Evolutionary conservation across 2,113 vertebrate genomes (phyloP), one percentile per base, ranked within the genome.

Genomic region (Elgaria multicarinata): DNA sequence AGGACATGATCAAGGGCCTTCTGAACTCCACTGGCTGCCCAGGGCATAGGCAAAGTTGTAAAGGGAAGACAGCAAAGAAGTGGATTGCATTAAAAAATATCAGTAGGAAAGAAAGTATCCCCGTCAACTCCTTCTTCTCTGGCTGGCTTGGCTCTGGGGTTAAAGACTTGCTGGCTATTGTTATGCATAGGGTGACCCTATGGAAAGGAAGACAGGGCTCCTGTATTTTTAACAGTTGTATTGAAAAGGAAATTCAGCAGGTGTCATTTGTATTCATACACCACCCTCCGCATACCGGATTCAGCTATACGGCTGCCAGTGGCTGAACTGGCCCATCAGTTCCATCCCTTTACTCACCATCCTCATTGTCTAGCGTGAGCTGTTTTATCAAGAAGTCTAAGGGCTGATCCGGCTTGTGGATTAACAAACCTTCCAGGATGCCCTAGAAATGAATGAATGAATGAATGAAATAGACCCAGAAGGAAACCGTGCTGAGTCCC

Each of bases 381-480:
- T 98, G 95, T 2, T 88, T 33, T 42, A 99, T 98, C 96, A 99
- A 96, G 96, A 97, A 98, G 42, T 94, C 86, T 86, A 99, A 95
- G 0, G 98, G 98, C 62, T 99, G 98, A 3, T 96, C 90, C 0
- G 99, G 99, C 91, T 96, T 97, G 85, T 98, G 96, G 50, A 98
- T 96, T 80, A 99, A 90, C 74, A 99, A 95, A 42, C 96, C 96
- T 93, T 97, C 97, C 94, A 99, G 87, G 96, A 99, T 93, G 77
- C 53, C 95, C 99, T 99, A 96, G 74, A 92, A 95, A 97, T 58
- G 95, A 90, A 96, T 55, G 86, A 90, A 50, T 0, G 14, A 91
- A 91, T 16, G 26, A 2, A 50, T 1, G 46, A 91, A 90, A 86
- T 53, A 87, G 88, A 92, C 88, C 85, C 55, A 86, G 83, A 78